These are phyloP conservation scores for Microctonus brassicae DNA, from an alignment of 2,888 invertebrate species.

Conservation along the genomic window DNA sequence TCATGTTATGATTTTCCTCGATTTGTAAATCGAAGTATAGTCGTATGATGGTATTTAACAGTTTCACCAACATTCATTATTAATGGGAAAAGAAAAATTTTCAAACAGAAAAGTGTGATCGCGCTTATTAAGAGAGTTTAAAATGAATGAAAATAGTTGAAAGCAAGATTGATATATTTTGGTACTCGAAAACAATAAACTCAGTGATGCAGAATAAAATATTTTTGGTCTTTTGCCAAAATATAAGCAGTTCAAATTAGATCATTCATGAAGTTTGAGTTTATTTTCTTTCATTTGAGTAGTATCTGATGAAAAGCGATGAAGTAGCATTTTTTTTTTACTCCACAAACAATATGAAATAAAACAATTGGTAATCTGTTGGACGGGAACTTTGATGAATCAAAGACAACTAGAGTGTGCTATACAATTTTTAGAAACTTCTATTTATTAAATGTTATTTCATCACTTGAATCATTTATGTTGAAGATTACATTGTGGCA, in stretches of 20 bases:
- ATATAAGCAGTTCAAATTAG: slow-evolving; percentile 44
- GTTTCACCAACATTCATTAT: no score
- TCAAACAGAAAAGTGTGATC: no score
- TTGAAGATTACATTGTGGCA: no score
- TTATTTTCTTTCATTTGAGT: slow-evolving; percentile 37
- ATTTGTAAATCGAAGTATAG: not conserved
- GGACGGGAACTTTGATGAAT: slow-evolving; percentile 31
- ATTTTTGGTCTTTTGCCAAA: slow-evolving; percentile 46
- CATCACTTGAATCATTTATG: not conserved
- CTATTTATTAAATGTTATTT: not conserved
- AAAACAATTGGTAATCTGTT: slow-evolving; percentile 24
- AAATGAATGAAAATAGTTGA: no score
- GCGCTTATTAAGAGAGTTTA: no score
- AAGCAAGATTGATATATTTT: not conserved
- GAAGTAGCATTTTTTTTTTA: not conserved
- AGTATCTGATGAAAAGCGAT: not conserved
- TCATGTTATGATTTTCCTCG: not conserved
- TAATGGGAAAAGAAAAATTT: no score
- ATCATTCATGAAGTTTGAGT: slow-evolving; percentile 39
- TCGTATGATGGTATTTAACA: no score
- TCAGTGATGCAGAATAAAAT: slow-evolving; percentile 32
- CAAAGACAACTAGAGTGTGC: slow-evolving; percentile 20
- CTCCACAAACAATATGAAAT: not conserved
- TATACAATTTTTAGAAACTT: slow-evolving; percentile 29
- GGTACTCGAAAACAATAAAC: slow-evolving; percentile 33